Conservation (phyloP, 92 coral and sea anemone species). For the Zoanthus sansibaricus region DNA sequence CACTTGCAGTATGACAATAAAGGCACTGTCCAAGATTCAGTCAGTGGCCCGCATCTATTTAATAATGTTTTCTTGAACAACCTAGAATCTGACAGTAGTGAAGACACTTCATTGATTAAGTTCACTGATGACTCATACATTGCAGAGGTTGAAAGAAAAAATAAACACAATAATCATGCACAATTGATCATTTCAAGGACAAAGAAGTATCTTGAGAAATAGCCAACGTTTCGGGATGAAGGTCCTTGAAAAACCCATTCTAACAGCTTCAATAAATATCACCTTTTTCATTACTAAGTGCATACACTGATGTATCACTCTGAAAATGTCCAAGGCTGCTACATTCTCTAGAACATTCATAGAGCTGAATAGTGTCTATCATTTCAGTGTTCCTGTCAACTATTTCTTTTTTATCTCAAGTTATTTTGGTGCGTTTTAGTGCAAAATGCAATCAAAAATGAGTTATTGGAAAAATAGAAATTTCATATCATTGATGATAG, state of each 20-base stretch:
- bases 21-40: too few species aligned
- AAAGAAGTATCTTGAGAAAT: too few species aligned
- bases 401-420: background rate
- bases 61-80: background rate
- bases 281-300: too few species aligned
- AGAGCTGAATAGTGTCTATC: slow-evolving; percentile 35
- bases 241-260: too few species aligned
- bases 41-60: too few species aligned
- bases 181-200: too few species aligned
- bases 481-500: background rate
- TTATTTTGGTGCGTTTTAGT: background rate
- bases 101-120: slow-evolving; percentile 13
- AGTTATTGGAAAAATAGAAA: background rate
- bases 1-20: background rate
- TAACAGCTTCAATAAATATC: too few species aligned
- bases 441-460: background rate
- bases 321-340: too few species aligned
- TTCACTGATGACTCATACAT: slow-evolving; percentile 7
- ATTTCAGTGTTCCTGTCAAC: background rate
- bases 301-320: too few species aligned
- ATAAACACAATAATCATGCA: background rate
- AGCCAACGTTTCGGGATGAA: too few species aligned
- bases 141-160: slow-evolving; percentile 13
- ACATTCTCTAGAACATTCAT: too few species aligned
- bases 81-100: slow-evolving; percentile 9